Conservation (phyloP, 1,140 invertebrate species). For the Eumeta japonica region DNA sequence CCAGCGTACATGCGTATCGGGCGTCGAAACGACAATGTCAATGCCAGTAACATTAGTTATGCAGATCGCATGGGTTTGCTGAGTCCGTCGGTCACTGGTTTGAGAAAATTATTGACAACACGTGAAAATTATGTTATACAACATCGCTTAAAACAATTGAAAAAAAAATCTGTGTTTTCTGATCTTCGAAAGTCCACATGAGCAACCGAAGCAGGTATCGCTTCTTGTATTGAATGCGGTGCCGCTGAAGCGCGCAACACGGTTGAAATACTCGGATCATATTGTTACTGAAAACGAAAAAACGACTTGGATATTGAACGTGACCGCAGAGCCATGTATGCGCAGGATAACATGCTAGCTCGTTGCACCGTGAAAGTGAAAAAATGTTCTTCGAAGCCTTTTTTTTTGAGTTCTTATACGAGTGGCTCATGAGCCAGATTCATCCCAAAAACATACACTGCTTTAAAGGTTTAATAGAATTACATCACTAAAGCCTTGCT, state of each 20-base stretch:
- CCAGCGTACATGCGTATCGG: neutral
- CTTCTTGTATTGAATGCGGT: too few species aligned
- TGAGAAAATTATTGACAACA: neutral
- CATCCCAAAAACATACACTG: neutral
- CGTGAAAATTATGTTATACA: neutral
- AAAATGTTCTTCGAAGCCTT: neutral
- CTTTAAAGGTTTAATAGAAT: constrained; percentile 2
- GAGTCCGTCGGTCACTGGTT: neutral
- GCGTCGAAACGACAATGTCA: constrained; percentile 1
- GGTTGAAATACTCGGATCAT: constrained; percentile 3
- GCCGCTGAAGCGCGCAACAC: neutral
- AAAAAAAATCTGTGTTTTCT: neutral
- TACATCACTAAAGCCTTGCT: constrained; percentile 1
- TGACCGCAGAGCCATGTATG: neutral
- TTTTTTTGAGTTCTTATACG: constrained; percentile 1
- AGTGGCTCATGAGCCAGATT: neutral
- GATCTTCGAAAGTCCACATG: constrained; percentile 3
- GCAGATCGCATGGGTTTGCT: constrained; percentile 4
- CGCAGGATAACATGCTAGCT: constrained; percentile 2
- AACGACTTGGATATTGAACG: too few species aligned
- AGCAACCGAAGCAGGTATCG: too few species aligned
- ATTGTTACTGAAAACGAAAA: too few species aligned
- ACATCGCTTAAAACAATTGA: neutral
- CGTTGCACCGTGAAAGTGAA: constrained; percentile 2
- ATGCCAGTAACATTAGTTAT: constrained; percentile 4